Evolutionary conservation across 2,888 invertebrate genomes (phyloP), one percentile per base, ranked within the genome.

Genomic region (Lepeophtheirus nordmannii): DNA sequence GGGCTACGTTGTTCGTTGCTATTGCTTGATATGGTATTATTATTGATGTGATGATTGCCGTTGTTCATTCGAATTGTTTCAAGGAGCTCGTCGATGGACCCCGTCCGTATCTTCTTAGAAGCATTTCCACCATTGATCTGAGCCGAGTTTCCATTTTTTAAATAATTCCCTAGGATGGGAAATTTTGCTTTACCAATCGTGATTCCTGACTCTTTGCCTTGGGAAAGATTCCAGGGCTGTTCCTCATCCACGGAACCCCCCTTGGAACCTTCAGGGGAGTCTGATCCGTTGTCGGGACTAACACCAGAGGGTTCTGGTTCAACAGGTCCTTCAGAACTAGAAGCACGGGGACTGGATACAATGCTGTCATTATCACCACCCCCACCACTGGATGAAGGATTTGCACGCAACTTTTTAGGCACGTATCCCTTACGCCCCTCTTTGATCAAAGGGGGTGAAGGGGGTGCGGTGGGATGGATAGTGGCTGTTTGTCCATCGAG

Each of bases 241-340:
- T 46, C 53, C 17, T 46, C 53, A 17, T 46, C 53, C 53, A 46
- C 30, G 53, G 53, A 46, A 17, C 53, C 53, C n/a, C 53, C 53
- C 53, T 46, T 46, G 53, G 53, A 46, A 17, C 53, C 53, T 46
- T 46, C 53, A 8, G 53, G 53, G 7, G 53, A 46, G 53, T 46
- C 53, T 14, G 53, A 46, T 46, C 53, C 53, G 17, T 46, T 46
- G 8, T 46, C 53, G 8, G 30, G 53, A 8, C 53, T 46, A 8
- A 46, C 53, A 46, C 53, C 53, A 46, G 53, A 46, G 53, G 53
- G 53, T 17, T 46, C 53, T 46, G 53, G 53, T 8, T 46, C 53
- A 5, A 46, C 53, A 17, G 53, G 53, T 46, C 53, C 53, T 46
- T 46, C 53, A 3, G 53, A 46, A 17, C 53, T 46, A 8, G 53